Evolutionary conservation across 2,888 invertebrate species (phyloP), one percentile per base, ranked within the genome.

Genomic region (Diarsia dahlii): DNA sequence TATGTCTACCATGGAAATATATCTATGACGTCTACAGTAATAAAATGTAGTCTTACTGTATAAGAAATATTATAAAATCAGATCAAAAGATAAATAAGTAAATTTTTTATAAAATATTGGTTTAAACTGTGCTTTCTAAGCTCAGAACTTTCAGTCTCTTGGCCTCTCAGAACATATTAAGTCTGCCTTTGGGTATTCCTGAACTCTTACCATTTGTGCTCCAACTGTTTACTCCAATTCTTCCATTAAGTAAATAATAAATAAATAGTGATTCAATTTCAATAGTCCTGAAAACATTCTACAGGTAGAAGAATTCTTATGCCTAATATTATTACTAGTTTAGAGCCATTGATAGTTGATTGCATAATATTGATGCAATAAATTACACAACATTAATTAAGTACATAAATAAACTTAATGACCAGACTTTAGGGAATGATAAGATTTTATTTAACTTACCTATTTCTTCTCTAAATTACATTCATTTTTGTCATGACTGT

Each of bases 121-220:
- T 20, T 63, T 23, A 52, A 62, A 56, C 64, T 81, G 58, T 81
- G 78, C 74, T 82, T 81, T 15, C 3, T 50, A 81, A 78, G 74
- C 74, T 71, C 60, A 48, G 56, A 66, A 78, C 63, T 62, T 74
- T 82, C 82, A 82, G 82, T 81, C 78, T 81, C 70, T 71, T 81
- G 63, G 74, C 78, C 63, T 81, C 78, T 81, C 34, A 67, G 78
- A 81, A 46, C 71, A 50, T 77, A 58, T 28, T 68, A 46, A 66
- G 46, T 52, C 50, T 62, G 62, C 46, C 50, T 72, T 72, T 72
- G 72, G 56, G 45, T 62, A 28, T 72, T 23, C 8, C 9, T 73
- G 46, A 48, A n/a, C 52, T 13, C 45, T 54, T 70, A 8, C 56
- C 50, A 58, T 18, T 77, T 77, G 68, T 76, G 76, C 68, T 76